Conservation (phyloP, 2,888 invertebrate species). For the Resseliella maxima region DNA sequence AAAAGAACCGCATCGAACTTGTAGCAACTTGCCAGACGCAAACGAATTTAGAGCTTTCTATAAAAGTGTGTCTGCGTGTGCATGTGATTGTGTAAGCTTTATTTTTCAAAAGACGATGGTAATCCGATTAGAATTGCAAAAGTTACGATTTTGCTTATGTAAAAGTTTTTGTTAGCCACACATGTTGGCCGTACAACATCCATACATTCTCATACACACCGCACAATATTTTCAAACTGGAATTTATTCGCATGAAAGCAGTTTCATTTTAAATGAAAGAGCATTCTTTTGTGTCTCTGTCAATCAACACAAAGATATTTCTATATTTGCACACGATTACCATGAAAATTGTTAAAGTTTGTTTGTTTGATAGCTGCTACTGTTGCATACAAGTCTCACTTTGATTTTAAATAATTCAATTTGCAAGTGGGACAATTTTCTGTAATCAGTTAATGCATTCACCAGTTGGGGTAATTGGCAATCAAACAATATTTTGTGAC, state of each 20-base stretch:
- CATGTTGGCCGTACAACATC: neutral
- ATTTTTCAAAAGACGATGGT: neutral
- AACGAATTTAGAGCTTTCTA: neutral
- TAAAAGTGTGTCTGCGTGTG: neutral
- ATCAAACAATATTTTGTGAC: neutral
- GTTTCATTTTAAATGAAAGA: neutral
- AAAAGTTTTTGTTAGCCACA: neutral
- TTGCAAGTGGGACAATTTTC: neutral
- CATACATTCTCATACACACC: neutral
- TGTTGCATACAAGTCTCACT: neutral
- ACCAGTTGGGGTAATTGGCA: neutral
- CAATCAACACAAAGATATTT: slow-evolving; percentile 15
- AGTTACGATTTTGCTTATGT: neutral
- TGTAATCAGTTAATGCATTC: slow-evolving; percentile 17
- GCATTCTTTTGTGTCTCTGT: slow-evolving; percentile 51
- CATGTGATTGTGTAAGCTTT: neutral
- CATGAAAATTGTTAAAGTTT: neutral
- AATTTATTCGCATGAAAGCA: neutral
- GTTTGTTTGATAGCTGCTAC: neutral
- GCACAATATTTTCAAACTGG: neutral
- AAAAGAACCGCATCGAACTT: neutral
- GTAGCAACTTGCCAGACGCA: neutral
- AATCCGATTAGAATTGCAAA: slow-evolving; percentile 45
- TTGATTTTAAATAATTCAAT: slow-evolving; percentile 12
- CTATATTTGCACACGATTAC: neutral